Evolutionary conservation across 2,797 vertebrate species (phyloP), one percentile per base, ranked within the genome.

Genomic region (Antrozous pallidus): DNA sequence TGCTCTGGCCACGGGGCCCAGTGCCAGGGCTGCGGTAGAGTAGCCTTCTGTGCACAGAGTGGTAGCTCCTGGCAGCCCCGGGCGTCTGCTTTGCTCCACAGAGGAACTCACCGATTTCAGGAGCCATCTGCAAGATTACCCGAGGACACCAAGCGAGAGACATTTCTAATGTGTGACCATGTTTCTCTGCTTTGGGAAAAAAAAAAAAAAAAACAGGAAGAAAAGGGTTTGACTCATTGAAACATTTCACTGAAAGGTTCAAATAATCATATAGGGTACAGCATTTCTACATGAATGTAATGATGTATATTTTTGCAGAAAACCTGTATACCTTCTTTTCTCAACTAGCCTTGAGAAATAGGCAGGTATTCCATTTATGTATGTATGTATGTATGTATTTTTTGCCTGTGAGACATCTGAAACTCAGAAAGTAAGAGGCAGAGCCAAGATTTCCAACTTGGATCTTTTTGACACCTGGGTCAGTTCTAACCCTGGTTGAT

Each of bases 121-220:
- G 90, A 97, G 96, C 96, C 92, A 97, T 22, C 0, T 96, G 75
- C 49, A 65, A 77, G 31, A 94, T 69, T 79, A 91, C n/a, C 40
- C 10, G 20, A 96, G 67, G 79, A 61, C 84, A 82, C 82, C 56
- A 51, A 96, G 93, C 26, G 11, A 92, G 61, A 92, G 33, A 87
- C n/a, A 0, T 82, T 97, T 95, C 92, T 81, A 73, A 92, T 73
- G 51, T 74, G 93, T 90, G 63, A 90, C 90, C 90, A 10, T 89
- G 24, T 96, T 97, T 97, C 63, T n/a, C 40, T 88, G 16, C 38
- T 94, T 16, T 90, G 94, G 97, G 88, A 92, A 87, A 63, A 90
- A 42, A 92, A 86, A 92, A 87, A 63, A 90, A 42, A 92, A 86
- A 36, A 77, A 22, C 31, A 54, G 51, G 45, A 90, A 80, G 69